A percentile compares a stretch with the other conserved stretches of the same genome.
These are phyloP conservation scores for Ammodramus savannarum DNA, from an alignment of 2,113 vertebrate genomes.

Conservation along the genomic window DNA sequence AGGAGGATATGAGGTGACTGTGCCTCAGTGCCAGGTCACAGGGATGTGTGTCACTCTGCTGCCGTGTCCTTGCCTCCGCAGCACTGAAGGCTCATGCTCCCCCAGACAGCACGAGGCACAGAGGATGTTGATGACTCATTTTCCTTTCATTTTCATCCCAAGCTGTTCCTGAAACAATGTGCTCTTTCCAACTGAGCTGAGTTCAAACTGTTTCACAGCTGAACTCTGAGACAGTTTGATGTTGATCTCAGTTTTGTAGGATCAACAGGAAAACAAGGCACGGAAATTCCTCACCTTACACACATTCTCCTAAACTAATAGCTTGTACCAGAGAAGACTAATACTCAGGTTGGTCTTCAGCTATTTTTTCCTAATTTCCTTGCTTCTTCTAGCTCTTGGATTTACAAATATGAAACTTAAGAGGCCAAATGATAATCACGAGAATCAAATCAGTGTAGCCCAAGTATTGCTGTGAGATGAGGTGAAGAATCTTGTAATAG, in stretches of 20 bases:
- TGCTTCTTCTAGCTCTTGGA: background rate
- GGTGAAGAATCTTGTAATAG: background rate
- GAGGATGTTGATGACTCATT: slow-evolving; percentile 32
- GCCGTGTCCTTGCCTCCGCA: background rate
- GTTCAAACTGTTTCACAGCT: too few species aligned
- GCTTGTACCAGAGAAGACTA: background rate
- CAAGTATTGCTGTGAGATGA: background rate
- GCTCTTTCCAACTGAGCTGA: background rate
- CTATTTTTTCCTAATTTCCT: background rate
- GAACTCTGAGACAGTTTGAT: background rate
- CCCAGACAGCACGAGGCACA: background rate
- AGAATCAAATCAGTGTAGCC: background rate
- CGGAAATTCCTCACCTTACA: background rate
- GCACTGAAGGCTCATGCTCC: background rate
- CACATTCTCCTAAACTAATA: background rate
- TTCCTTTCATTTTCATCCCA: slow-evolving; percentile 28
- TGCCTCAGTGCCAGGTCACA: background rate
- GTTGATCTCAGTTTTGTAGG: background rate
- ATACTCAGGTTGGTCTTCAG: background rate
- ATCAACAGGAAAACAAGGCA: background rate
- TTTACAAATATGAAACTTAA: background rate
- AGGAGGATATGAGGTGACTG: background rate
- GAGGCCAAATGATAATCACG: background rate
- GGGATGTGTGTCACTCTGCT: background rate
- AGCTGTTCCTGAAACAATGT: slow-evolving; percentile 10